These are phyloP conservation scores for Pachyrhynchus sulphureomaculatus DNA, from an alignment of 1,140 invertebrate genomes.

Conservation along the genomic window DNA sequence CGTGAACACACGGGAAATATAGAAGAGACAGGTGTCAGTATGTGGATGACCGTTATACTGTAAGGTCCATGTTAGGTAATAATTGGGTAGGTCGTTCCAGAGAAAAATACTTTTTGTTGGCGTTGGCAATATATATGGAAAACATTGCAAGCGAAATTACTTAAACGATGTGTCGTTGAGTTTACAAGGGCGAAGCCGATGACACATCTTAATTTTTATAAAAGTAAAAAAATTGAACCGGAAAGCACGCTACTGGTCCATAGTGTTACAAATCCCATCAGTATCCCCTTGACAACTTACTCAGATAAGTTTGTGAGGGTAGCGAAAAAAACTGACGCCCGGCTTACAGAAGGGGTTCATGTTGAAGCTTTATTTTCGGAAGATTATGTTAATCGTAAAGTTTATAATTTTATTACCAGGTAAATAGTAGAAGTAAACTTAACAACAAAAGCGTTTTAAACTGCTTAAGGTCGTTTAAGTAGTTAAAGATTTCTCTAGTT, in stretches of 20 bases:
- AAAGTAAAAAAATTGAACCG: background rate
- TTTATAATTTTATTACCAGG: conserved; percentile 18
- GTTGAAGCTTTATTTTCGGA: conserved; percentile 17
- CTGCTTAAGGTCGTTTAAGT: background rate
- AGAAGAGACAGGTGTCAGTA: no score
- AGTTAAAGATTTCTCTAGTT: background rate
- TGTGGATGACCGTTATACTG: no score
- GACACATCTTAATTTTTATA: no score
- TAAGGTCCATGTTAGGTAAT: no score
- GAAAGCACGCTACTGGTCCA: conserved; percentile 6
- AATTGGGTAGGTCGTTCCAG: no score
- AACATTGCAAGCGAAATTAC: no score
- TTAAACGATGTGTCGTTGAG: no score
- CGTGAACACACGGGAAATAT: no score
- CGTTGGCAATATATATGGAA: no score
- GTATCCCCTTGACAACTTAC: conserved; percentile 26
- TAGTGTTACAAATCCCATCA: conserved; percentile 22
- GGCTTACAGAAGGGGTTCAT: conserved; percentile 15
- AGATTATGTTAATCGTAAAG: conserved; percentile 23
- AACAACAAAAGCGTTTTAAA: no score
- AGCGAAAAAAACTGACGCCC: conserved; percentile 2
- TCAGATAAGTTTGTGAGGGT: conserved; percentile 23
- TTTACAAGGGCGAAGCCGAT: no score
- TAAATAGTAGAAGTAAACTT: conserved; percentile 12
- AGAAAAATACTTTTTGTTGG: no score